phyloP scores from a whole-genome alignment of 2,113 vertebrate species.

The Sterrhoptilus dennistouni region DNA sequence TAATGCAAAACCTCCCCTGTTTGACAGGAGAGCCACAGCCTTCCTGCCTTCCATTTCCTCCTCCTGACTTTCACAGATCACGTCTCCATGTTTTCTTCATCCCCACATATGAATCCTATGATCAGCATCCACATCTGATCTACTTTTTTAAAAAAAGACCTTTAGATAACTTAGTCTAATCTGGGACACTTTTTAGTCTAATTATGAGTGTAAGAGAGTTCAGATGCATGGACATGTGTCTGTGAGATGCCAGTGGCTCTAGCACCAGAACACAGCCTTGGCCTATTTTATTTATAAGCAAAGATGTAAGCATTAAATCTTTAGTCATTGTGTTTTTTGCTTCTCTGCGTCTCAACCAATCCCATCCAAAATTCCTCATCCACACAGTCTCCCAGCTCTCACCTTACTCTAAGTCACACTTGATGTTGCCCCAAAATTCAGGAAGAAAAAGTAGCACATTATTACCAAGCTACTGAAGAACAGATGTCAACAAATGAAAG shows the following conservation, averaged over 20 bases:
- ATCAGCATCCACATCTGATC: background rate
- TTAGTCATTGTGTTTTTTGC: accelerated
- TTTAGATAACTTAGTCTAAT: background rate
- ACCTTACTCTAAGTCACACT: background rate
- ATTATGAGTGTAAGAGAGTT: background rate
- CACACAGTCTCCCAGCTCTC: background rate
- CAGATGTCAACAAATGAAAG: background rate
- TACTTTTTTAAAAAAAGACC: background rate
- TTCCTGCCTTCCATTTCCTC: background rate
- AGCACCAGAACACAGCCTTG: background rate
- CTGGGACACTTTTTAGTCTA: background rate
- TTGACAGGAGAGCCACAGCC: background rate
- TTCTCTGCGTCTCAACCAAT: background rate
- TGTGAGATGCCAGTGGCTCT: background rate
- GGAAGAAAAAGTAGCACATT: background rate
- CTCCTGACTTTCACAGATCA: background rate
- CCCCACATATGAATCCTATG: background rate
- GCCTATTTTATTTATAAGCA: background rate
- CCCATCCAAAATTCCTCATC: background rate
- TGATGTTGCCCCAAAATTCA: background rate
- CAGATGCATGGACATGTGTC: background rate
- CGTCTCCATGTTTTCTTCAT: background rate
- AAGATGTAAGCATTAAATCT: background rate
- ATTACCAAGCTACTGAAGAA: background rate
- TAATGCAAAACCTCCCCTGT: background rate